These are phyloP conservation scores for Sceliomorpha sp. DNA, from an alignment of 2,888 invertebrate species.

Conservation along the genomic window DNA sequence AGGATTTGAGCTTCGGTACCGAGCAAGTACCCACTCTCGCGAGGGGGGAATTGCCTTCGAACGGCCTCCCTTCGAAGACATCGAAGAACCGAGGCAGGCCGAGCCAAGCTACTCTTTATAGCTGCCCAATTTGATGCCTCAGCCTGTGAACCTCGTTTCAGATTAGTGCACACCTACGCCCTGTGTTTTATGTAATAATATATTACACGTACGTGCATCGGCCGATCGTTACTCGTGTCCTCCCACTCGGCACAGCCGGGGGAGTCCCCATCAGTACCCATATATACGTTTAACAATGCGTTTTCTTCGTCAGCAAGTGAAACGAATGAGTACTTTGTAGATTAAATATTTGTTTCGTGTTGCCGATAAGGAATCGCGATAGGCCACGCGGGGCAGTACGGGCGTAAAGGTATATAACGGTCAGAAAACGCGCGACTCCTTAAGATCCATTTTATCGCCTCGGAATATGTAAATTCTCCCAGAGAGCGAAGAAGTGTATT, in stretches of 20 bases:
- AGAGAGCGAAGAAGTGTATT: too few relatives aligned
- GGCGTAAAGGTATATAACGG: too few relatives aligned
- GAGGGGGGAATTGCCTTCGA: constrained; percentile 7
- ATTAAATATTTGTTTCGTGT: constrained; percentile 1
- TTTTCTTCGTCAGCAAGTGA: constrained; percentile 8
- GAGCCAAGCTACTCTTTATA: constrained; percentile 17
- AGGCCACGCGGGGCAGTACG: too few relatives aligned
- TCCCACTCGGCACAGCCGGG: constrained; percentile 15
- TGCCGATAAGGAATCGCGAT: too few relatives aligned
- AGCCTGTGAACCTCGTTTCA: constrained; percentile 26
- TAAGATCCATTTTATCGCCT: too few relatives aligned
- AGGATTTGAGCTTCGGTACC: constrained; percentile 10
- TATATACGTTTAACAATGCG: constrained; percentile 14
- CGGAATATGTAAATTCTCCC: too few relatives aligned
- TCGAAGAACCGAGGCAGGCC: constrained; percentile 6
- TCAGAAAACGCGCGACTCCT: too few relatives aligned
- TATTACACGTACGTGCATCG: constrained; percentile 19
- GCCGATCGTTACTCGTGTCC: constrained; percentile 23
- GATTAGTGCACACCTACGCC: constrained; percentile 24
- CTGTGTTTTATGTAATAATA: constrained; percentile 19
- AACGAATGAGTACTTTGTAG: constrained; percentile 4
- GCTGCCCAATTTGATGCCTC: constrained; percentile 25
- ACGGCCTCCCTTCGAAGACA: constrained; percentile 26
- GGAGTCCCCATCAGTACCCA: too few relatives aligned
- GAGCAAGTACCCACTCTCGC: background rate